Evolutionary conservation across 2,888 invertebrate genomes (phyloP), one percentile per base, ranked within the genome.

Genomic region (Thumatha senex): DNA sequence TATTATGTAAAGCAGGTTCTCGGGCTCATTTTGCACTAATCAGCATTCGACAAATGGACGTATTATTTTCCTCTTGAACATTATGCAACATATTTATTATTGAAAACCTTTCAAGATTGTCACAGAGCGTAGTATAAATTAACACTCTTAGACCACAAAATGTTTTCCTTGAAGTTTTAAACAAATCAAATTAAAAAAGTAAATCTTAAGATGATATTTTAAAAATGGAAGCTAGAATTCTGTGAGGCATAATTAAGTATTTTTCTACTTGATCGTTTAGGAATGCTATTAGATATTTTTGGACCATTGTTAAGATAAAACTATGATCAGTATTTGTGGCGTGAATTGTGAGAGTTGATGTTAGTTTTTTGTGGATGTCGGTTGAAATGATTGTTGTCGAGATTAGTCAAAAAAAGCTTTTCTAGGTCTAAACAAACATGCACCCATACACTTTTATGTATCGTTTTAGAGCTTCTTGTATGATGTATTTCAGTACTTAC

Each of bases 221-320:
- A 56, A 74, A 61, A 58, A 58, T n/a, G n/a, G n/a, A 75, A 76
- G 83, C 80, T 86, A 86, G 82, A 80, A 75, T 81, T 86, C 82
- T 79, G 85, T 82, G 88, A 83, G 79, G 84, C 82, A 78, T 24
- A 24, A 24, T 85, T 31, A 82, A 78, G 84, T 91, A 91, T 91
- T 91, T 91, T 91, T 91, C 89, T 91, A 91, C 88, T 86, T 80
- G 86, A 84, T 89, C 86, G 85, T 89, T 84, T 87, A 89, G 89
- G 87, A 72, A 84, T 76, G 88, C 86, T 86, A 84, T 84, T 89
- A 89, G 89, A 89, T 91, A 91, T 90, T 91, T 91, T 90, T 91
- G 91, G 90, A 91, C 89, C 89, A 90, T 87, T 91, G 89, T 91
- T 89, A 87, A 83, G 87, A 84, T 84, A 78, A 78, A 82, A 77